These are phyloP conservation scores for Cantharis rustica DNA, from an alignment of 2,888 invertebrate genomes.

Conservation along the genomic window DNA sequence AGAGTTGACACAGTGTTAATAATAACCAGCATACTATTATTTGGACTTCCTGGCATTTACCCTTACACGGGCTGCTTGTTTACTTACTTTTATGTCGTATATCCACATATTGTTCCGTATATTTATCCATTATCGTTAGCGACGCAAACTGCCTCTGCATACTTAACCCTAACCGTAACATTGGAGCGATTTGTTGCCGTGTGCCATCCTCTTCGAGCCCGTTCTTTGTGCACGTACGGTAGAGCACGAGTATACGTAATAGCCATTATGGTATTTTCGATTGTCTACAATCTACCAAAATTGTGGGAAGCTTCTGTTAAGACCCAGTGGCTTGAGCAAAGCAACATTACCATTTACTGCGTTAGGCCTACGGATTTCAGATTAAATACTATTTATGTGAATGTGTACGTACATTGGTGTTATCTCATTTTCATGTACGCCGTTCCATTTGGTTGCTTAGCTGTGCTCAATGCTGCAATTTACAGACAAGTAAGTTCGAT, in stretches of 20 bases:
- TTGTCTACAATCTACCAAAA: slow-evolving; percentile 84
- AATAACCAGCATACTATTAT: slow-evolving; percentile 81
- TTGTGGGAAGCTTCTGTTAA: slow-evolving; percentile 69
- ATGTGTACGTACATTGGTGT: slow-evolving; percentile 91
- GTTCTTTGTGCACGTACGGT: slow-evolving; percentile 89
- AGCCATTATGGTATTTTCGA: slow-evolving; percentile 77
- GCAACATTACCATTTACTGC: slow-evolving; percentile 70
- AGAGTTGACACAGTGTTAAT: slow-evolving; percentile 92
- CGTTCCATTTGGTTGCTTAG: slow-evolving; percentile 86
- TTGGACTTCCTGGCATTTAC: slow-evolving; percentile 85
- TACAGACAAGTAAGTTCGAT: slow-evolving; percentile 73
- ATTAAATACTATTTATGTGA: slow-evolving; percentile 74
- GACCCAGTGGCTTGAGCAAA: slow-evolving; percentile 53
- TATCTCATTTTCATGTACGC: slow-evolving; percentile 94
- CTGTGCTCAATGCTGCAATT: slow-evolving; percentile 89
- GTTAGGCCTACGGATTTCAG: slow-evolving; percentile 72
- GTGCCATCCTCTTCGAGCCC: slow-evolving; percentile 85
- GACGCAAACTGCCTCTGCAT: slow-evolving; percentile 92
- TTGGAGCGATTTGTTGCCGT: slow-evolving; percentile 94
- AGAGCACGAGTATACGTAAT: slow-evolving; percentile 84
- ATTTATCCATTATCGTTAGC: slow-evolving; percentile 84
- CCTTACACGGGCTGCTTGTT: slow-evolving; percentile 79
- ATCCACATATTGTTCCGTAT: slow-evolving; percentile 79
- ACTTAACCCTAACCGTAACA: slow-evolving; percentile 87
- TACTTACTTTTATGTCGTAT: slow-evolving; percentile 78